Conservation (phyloP, 2,113 vertebrate genomes). For the Notothenia rossii region DNA sequence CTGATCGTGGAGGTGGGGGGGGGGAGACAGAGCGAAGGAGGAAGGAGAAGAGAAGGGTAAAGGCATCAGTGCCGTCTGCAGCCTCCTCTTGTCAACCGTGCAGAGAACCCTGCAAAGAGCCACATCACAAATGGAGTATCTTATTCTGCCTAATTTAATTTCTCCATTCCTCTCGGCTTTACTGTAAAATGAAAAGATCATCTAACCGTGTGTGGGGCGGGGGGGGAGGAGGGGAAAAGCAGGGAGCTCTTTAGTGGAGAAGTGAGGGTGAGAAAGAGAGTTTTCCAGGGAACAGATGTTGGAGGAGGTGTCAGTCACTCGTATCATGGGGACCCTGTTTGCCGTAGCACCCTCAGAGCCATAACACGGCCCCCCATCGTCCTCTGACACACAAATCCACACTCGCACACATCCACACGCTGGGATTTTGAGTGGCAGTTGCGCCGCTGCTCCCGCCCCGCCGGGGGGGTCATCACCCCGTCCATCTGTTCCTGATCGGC, state of each 20-base stretch:
- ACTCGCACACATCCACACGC: conserved; percentile 70
- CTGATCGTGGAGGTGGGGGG: conserved; percentile 82
- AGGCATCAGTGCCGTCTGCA: conserved; percentile 71
- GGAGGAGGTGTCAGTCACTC: conserved; percentile 85
- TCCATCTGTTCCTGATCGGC: conserved; percentile 98
- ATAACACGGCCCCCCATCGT: conserved; percentile 85
- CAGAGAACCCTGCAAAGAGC: conserved; percentile 65
- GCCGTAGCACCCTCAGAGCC: conserved; percentile 87
- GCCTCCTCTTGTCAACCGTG: conserved; percentile 62
- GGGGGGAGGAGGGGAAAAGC: background rate
- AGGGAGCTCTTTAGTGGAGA: conserved; percentile 37
- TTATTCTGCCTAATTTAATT: conserved; percentile 76
- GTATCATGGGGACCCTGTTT: conserved; percentile 86
- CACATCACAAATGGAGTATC: conserved; percentile 75
- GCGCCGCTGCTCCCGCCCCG: conserved; percentile 83
- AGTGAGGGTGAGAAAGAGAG: conserved; percentile 51
- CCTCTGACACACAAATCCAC: conserved; percentile 62
- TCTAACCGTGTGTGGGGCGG: conserved; percentile 33
- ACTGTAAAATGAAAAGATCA: conserved; percentile 78
- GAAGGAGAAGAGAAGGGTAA: conserved; percentile 79
- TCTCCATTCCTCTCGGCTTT: conserved; percentile 72
- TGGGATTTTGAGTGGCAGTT: conserved; percentile 89
- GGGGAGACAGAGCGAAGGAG: conserved; percentile 28
- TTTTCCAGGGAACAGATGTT: conserved; percentile 89
- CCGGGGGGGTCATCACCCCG: conserved; percentile 87